phyloP scores from a whole-genome alignment of 2,888 invertebrate genomes.

The Neoaliturus tenellus region DNA sequence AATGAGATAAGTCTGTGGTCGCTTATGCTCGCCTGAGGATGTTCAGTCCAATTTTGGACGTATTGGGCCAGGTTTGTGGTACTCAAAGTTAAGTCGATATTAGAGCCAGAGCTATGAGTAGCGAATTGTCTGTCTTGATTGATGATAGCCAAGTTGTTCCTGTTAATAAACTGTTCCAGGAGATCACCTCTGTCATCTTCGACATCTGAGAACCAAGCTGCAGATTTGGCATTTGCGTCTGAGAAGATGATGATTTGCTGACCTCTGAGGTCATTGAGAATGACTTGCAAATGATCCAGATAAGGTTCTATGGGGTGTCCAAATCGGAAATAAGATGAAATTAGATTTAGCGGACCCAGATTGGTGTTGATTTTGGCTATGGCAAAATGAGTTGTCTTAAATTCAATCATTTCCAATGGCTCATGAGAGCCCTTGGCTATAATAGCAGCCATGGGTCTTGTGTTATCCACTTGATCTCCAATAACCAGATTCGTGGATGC shows the following conservation, averaged over 20 bases:
- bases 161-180: not conserved
- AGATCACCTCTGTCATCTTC: not conserved
- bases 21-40: not conserved
- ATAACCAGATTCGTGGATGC: not conserved
- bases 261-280: not conserved
- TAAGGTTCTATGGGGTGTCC: not conserved
- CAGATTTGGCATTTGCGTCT: not conserved
- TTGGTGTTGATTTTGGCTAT: not conserved
- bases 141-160: not conserved
- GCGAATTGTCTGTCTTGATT: not conserved
- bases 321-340: constrained; percentile 12
- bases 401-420: not conserved
- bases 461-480: not conserved
- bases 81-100: constrained; percentile 4
- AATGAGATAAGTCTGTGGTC: not conserved
- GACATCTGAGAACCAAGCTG: not conserved
- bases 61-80: not conserved
- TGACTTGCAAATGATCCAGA: not conserved
- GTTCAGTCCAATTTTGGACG: not conserved
- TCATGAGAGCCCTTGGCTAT: not conserved
- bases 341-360: not conserved
- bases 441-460: not conserved
- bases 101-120: not conserved
- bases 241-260: not conserved
- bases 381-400: not conserved